Base-by-base conservation (phyloP, 2,888 invertebrate species). In the Axea sp. region DNA sequence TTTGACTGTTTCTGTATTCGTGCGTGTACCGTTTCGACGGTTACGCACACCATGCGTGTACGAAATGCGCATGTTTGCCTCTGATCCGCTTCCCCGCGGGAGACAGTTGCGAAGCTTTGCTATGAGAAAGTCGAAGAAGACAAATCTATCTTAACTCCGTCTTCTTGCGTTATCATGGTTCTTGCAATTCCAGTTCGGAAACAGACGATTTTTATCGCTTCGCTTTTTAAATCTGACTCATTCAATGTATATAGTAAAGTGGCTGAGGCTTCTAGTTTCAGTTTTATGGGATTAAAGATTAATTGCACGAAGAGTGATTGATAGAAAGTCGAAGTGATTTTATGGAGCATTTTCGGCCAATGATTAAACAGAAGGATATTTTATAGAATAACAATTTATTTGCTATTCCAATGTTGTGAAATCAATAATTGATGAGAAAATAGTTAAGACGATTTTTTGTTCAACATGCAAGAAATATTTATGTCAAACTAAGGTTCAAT, bases 1-100 rank as follows among this genome's bases (percentile, higher is more conserved):
- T 81, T 78, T 77, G 80, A 78, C 79, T 81, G 78, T 81, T 77
- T 78, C 77, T 78, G 79, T 78, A 77, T 65, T 55, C 49, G 53
- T 76, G 71, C 62, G 69, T 73, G 60, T 57, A 43, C 72, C 37
- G 43, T 55, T 75, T 69, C 49, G 73, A 39, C 65, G 64, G 72
- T 51, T 59, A 74, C 76, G 68, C 72, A 74, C 71, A 43, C 51
- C n/a, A 39, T 30, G 49, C 59, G 53, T 51, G 26, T n/a, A 33
- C 15, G 30, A 28, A 45, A 26, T 45, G 12, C 45, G 55, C 12
- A 28, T 35, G 17, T 37, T 26, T 17, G 5, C 17, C 3, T 17
- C 4, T 28, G 26, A 14, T 30, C 26, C 39, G 22, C 15, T 28
- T 53, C 33, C 31, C 37, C 30, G 24, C 26, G 43, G 39, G 31